Conservation (phyloP, 1,140 invertebrate genomes). For the Hylaeus anthracinus region DNA sequence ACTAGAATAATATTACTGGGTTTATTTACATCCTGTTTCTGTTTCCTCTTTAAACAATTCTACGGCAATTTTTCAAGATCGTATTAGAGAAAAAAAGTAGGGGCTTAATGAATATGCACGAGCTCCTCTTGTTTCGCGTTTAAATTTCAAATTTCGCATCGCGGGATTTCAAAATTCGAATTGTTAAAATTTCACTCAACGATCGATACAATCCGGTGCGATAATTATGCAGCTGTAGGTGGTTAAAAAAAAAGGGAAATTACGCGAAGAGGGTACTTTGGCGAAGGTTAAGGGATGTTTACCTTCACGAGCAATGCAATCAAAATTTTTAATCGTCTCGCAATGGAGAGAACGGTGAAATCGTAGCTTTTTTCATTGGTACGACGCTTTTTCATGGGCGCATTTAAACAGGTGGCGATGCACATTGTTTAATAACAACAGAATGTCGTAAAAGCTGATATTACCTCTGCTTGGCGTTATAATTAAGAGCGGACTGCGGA, state of each 20-base stretch:
- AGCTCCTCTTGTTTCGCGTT: no score
- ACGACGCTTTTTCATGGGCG: neutral
- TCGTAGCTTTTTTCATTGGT: neutral
- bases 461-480: neutral
- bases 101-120: no score
- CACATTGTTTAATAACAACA: conserved; percentile 4
- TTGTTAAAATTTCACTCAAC: no score
- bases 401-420: neutral
- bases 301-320: neutral
- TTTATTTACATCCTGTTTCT: no score
- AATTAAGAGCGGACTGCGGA: conserved; percentile 4
- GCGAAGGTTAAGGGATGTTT: neutral
- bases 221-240: neutral
- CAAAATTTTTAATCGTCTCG: neutral
- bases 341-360: neutral
- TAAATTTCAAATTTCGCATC: no score
- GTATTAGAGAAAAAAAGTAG: no score
- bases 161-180: no score
- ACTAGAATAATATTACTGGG: no score
- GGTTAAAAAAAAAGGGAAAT: no score
- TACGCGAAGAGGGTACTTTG: neutral
- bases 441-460: conserved; percentile 5
- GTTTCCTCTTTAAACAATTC: no score
- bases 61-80: no score
- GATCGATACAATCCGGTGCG: no score